Conservation (phyloP, 1,140 invertebrate species). For the Scaptomyza hsui region DNA sequence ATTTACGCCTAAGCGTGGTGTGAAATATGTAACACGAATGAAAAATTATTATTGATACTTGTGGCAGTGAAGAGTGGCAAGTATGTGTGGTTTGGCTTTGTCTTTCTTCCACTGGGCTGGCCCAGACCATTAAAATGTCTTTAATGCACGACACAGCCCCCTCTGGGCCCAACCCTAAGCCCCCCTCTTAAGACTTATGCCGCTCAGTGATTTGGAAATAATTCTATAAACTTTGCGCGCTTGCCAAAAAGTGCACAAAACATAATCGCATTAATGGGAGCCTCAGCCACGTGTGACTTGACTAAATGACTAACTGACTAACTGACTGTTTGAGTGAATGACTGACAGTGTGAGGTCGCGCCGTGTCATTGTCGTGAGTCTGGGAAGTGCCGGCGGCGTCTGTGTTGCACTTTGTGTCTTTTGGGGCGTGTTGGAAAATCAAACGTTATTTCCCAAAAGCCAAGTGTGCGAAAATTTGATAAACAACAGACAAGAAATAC, state of each 20-base stretch:
- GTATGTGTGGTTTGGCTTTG: slow-evolving; percentile 51
- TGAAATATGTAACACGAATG: slow-evolving; percentile 43
- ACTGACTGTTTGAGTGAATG: slow-evolving; percentile 28
- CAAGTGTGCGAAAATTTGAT: slow-evolving; percentile 83
- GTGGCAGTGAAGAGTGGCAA: not conserved
- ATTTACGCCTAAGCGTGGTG: slow-evolving; percentile 75
- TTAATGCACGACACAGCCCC: slow-evolving; percentile 49
- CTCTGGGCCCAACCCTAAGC: not conserved
- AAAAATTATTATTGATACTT: slow-evolving; percentile 61
- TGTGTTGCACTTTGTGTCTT: slow-evolving; percentile 64
- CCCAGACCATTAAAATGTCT: slow-evolving; percentile 74
- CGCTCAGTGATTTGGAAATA: slow-evolving; percentile 81
- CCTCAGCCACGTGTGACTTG: slow-evolving; percentile 67
- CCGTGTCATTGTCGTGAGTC: slow-evolving; percentile 78
- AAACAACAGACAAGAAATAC: slow-evolving; percentile 59
- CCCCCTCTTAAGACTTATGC: slow-evolving; percentile 55
- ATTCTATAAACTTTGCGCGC: slow-evolving; percentile 75
- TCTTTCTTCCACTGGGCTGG: slow-evolving; percentile 29
- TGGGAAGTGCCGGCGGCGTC: slow-evolving; percentile 62
- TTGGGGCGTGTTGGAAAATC: slow-evolving; percentile 73
- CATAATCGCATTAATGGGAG: slow-evolving; percentile 80
- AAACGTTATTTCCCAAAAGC: slow-evolving; percentile 65
- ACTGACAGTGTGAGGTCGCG: slow-evolving; percentile 51
- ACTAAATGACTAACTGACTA: slow-evolving; percentile 56
- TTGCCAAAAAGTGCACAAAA: slow-evolving; percentile 79